A percentile compares a stretch with the other conserved stretches of the same genome.
These are phyloP conservation scores for Lophotis ruficrista DNA, from an alignment of 2,113 vertebrate genomes.

Conservation along the genomic window DNA sequence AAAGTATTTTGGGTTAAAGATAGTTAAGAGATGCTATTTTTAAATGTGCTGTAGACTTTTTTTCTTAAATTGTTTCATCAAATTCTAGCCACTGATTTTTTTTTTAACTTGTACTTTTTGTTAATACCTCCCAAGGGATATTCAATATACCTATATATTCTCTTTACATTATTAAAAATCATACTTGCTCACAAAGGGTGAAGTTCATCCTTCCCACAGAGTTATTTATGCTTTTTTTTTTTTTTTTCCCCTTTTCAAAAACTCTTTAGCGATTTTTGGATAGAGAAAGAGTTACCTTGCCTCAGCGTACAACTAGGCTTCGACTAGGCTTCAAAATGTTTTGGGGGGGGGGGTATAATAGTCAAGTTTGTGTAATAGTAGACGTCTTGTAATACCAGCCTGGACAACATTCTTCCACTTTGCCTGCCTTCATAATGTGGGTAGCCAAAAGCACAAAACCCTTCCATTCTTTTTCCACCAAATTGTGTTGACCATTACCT, in stretches of 20 bases:
- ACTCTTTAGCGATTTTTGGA: background rate
- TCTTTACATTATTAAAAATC: background rate
- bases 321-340: background rate
- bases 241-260: background rate
- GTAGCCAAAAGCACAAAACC: background rate
- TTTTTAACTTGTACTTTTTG: background rate
- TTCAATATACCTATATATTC: background rate
- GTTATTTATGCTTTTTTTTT: background rate
- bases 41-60: background rate
- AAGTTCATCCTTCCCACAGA: background rate
- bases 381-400: background rate
- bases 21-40: background rate
- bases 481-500: background rate
- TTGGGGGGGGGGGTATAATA: fast-evolving
- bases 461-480: background rate
- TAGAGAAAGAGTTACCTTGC: background rate
- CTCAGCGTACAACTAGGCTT: background rate
- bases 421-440: background rate
- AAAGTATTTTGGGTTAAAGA: background rate
- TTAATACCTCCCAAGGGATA: background rate
- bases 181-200: background rate
- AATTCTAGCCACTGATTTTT: background rate
- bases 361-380: background rate
- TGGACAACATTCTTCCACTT: background rate
- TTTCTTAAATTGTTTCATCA: background rate